Percentiles rank a stretch among this genome's conserved stretches.
Evolutionary conservation across 2,888 invertebrate species (phyloP).

Genomic region (Apamea monoglypha): DNA sequence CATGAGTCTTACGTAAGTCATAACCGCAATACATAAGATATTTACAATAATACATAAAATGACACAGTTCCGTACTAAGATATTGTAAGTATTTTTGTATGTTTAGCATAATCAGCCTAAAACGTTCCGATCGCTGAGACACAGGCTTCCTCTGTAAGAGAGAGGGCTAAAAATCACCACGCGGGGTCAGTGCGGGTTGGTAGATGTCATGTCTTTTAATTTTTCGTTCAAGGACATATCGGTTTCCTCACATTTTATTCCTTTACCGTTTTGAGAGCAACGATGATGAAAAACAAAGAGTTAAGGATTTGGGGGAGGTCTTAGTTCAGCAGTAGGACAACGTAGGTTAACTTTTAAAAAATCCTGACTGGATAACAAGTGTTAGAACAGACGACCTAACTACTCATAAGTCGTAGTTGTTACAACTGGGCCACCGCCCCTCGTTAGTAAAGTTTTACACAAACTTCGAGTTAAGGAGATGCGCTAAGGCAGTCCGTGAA

Average conservation of each 20-base stretch:
- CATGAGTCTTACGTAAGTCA: neutral
- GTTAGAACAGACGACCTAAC: too few species aligned
- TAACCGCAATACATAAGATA: constrained; percentile 29
- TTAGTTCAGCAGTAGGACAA: too few species aligned
- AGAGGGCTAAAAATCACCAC: neutral
- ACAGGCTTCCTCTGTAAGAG: neutral
- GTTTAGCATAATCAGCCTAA: neutral
- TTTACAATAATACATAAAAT: constrained; percentile 59
- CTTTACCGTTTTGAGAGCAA: neutral
- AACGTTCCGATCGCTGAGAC: neutral
- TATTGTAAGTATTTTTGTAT: constrained; percentile 1
- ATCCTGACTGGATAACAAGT: neutral
- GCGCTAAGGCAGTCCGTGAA: neutral
- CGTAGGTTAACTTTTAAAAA: too few species aligned
- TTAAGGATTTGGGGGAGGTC: neutral
- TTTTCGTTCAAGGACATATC: neutral
- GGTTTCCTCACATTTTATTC: neutral
- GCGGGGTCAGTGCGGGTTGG: neutral
- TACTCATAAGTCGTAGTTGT: neutral
- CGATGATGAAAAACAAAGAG: neutral
- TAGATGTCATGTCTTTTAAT: neutral
- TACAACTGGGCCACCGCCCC: neutral
- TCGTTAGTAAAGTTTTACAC: neutral
- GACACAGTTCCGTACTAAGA: constrained; percentile 59
- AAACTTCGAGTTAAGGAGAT: neutral